These are phyloP conservation scores for Trematocara variabile DNA, from an alignment of 2,113 vertebrate species.

Conservation along the genomic window DNA sequence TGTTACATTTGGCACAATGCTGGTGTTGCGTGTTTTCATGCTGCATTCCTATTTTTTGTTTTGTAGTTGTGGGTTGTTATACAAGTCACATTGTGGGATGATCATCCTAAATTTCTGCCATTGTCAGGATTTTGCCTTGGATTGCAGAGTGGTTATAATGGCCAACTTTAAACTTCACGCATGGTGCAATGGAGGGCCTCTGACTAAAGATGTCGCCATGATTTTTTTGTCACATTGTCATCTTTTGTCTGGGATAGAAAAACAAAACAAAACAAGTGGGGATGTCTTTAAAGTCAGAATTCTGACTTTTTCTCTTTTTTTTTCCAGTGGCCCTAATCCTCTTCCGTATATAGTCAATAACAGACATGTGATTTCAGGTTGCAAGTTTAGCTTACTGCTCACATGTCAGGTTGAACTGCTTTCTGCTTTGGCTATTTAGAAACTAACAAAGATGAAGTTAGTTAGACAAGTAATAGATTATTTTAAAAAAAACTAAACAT, in stretches of 20 bases:
- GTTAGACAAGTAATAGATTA: background rate
- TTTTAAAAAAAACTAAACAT: fast-evolving
- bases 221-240: background rate
- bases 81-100: background rate
- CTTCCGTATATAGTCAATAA: background rate
- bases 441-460: background rate
- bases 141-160: background rate
- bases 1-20: background rate
- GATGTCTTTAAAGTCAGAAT: background rate
- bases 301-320: background rate
- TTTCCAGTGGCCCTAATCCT: background rate
- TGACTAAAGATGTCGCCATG: background rate
- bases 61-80: background rate
- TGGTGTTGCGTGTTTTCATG: background rate
- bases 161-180: fast-evolving
- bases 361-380: background rate
- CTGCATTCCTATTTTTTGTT: background rate
- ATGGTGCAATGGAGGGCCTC: background rate
- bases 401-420: background rate
- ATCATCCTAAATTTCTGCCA: background rate
- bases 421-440: background rate
- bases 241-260: background rate
- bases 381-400: background rate
- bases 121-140: background rate
- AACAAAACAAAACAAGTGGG: background rate